phyloP scores from a whole-genome alignment of 2,797 vertebrate genomes.

The Sebastes itinus region DNA sequence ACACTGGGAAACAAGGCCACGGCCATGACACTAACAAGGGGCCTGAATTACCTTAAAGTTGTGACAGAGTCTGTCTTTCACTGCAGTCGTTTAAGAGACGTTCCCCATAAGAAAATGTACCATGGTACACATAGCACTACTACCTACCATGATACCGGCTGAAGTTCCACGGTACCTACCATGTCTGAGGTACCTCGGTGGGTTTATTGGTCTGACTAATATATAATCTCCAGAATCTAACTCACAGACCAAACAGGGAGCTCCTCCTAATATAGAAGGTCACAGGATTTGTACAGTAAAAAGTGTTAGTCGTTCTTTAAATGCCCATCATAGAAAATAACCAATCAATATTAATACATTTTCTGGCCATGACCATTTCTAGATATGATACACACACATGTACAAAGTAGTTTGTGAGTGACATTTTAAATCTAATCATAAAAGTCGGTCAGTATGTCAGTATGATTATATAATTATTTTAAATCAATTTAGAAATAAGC shows the following conservation, averaged over 20 bases:
- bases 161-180: not conserved
- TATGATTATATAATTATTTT: no score
- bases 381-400: not conserved
- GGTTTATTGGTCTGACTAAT: not conserved
- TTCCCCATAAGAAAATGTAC: not conserved
- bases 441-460: no score
- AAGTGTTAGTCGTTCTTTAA: not conserved
- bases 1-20: no score
- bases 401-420: no score
- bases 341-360: not conserved
- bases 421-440: no score
- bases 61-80: not conserved
- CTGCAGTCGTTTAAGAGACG: not conserved
- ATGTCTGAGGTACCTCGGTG: not conserved
- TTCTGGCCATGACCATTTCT: not conserved
- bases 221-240: not conserved
- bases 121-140: not conserved
- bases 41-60: not conserved
- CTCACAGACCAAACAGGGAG: not conserved
- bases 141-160: not conserved
- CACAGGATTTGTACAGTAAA: not conserved
- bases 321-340: not conserved
- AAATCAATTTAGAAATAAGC: not conserved
- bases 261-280: not conserved
- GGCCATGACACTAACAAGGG: not conserved